A percentile compares a stretch with the other conserved stretches of the same genome.
phyloP scores from a whole-genome alignment of 64 coral and sea anemone genomes.

The Orbicella faveolata region DNA sequence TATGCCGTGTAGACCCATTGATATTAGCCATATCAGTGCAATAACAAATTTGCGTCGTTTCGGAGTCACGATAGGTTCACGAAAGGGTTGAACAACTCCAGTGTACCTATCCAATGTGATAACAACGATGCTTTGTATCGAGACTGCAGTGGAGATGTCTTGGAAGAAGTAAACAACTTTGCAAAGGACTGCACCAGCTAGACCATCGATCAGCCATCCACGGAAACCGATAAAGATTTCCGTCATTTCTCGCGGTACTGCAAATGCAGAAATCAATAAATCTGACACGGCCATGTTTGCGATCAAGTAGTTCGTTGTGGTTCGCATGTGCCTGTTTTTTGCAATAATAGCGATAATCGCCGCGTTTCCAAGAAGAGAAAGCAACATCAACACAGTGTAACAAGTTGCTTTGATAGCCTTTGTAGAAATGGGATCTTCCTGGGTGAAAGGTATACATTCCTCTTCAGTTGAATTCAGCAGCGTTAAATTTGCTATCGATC shows the following conservation, averaged over 20 bases:
- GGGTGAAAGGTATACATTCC: conserved; percentile 42
- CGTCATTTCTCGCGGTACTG: conserved; percentile 16
- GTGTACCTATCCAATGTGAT: conserved; percentile 46
- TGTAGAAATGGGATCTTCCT: not conserved
- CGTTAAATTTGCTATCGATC: not conserved
- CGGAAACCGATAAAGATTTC: conserved; percentile 31
- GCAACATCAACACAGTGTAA: conserved; percentile 1
- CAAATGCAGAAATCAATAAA: conserved; percentile 43
- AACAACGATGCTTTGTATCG: conserved; percentile 46
- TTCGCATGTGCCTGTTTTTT: conserved; percentile 42
- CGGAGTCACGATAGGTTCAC: not conserved
- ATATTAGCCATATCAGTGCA: conserved; percentile 31
- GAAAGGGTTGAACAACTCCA: conserved; percentile 30
- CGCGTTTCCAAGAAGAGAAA: conserved; percentile 42
- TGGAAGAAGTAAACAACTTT: conserved; percentile 35
- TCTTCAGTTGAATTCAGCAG: not conserved
- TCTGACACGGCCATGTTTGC: conserved; percentile 67
- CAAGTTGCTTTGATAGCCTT: conserved; percentile 1
- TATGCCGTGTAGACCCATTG: conserved; percentile 1
- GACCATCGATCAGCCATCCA: conserved; percentile 30
- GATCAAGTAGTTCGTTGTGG: conserved; percentile 51
- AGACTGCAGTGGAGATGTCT: conserved; percentile 62
- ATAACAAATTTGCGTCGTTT: conserved; percentile 18
- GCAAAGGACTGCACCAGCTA: conserved; percentile 17
- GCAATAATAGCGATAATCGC: conserved; percentile 31